These are phyloP conservation scores for Chrysaora quinquecirrha DNA, from an alignment of 30 jellyfish, hydroid and myxozoan species.

Conservation along the genomic window DNA sequence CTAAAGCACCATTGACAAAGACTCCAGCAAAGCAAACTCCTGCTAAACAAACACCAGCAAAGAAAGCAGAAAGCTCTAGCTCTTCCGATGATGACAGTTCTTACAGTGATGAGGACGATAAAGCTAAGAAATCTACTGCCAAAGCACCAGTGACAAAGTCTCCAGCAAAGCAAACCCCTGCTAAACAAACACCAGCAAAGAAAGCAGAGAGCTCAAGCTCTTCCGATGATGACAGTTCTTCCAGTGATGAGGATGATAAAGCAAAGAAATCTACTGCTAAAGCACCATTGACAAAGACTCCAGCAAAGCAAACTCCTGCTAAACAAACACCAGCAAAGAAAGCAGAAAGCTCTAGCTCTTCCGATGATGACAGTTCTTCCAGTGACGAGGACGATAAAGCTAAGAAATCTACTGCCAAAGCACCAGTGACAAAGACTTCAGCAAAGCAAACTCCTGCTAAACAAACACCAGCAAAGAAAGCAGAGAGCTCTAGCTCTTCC, in stretches of 20 bases:
- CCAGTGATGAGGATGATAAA: too few relatives aligned
- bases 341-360: constrained; percentile 17
- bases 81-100: constrained; percentile 41
- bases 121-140: background rate
- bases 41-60: constrained; percentile 19
- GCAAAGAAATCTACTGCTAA: too few relatives aligned
- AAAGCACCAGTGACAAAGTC: background rate
- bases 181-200: too few relatives aligned
- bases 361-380: constrained; percentile 45
- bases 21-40: background rate
- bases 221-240: too few relatives aligned
- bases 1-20: background rate
- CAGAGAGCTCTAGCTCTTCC: constrained; percentile 1
- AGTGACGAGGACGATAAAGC: constrained; percentile 21
- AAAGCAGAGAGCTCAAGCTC: background rate
- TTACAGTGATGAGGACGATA: constrained; percentile 32
- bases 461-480: background rate
- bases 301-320: too few relatives aligned
- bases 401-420: background rate
- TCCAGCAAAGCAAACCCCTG: too few relatives aligned
- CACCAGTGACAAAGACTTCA: constrained; percentile 21
- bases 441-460: background rate
- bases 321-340: too few relatives aligned
- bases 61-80: constrained; percentile 20
- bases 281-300: too few relatives aligned